Base-by-base conservation (phyloP, 2,888 invertebrate genomes). In the Xanthia togata region DNA sequence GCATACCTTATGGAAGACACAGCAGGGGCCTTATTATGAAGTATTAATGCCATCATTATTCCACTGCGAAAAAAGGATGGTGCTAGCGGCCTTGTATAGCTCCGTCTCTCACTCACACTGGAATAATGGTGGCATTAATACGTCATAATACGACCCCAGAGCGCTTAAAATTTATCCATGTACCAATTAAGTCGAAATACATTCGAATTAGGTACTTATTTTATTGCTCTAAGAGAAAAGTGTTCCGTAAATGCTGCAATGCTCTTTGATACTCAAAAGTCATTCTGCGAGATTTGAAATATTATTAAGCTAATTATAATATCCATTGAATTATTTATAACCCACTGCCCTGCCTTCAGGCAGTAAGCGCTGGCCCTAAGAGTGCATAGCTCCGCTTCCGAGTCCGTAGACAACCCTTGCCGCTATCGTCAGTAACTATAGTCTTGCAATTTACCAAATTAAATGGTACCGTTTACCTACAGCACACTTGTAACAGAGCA, bases 241-340 rank as follows among this genome's bases (percentile, higher is more conserved):
- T 41, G 17, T 72, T n/a, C 41, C 8, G 12, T 17, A 31, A 41
- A 11, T 71, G 23, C 50, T 6, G 17, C 23, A 38, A 73, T 72
- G 11, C 8, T 31, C 38, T 11, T 55, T 73, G 26, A 31, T 41
- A 73, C 11, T 72, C 26, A 23, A 23, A 20, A 26, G 50, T 41
- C 17, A 73, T 41, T 73, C 31, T 17, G 23, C 11, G 17, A 31
- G 8, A 17, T 53, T 72, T 31, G 23, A 31, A 53, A 38, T 53
- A 26, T 53, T 23, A 71, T 72, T 71, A 23, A 6, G 23, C 38
- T 38, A 26, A 47, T n/a, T n/a, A 23, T 50, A 70, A 70, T 50
- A 57, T 38, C 23, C 59, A 26, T 26, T 41, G 14, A 69, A 26
- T 41, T 62, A 70, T 62, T 41, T 62, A 38, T 17, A 26, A 31